Evolutionary conservation across 1,140 invertebrate species (phyloP), one percentile per base, ranked within the genome.

Genomic region (Littorina saxatilis): DNA sequence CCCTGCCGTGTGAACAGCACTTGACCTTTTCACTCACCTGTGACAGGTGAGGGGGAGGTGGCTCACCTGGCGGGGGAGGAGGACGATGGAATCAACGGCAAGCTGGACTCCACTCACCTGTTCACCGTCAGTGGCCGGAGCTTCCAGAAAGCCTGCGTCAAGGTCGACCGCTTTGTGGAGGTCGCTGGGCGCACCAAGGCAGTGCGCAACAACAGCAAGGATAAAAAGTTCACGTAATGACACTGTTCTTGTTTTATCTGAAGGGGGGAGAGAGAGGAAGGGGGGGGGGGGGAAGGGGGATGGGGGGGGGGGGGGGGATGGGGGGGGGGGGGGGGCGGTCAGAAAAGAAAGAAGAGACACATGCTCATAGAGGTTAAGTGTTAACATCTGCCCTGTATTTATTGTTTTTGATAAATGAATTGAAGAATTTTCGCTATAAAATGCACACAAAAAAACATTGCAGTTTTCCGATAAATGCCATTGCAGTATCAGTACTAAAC

Each of bases 51-150:
- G 15, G 79, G 70, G 23, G 75, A 82, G 47, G 88, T 91, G 2
- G 86, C 90, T 11, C 88, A 90, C 58, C 47, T 91, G 7, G 83
- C 85, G 39, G 89, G 89, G 11, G 76, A 85, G n/a, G 84, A 89
- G 43, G 81, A 85, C 79, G 82, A 86, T 74, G 85, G 85, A 17
- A 23, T 85, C 17, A 47, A 43, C 29, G 84, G 50, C 3, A 84
- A 84, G 47, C 23, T 78, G 7, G 83, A 84, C 40, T 81, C 83
- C 40, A 79, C 78, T 3, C 66, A 80, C 35, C 17, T 86, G 4
- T 84, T 84, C 52, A 84, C 83, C 39, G 61, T 84, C 5, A 78
- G 83, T 72, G 85, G 85, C 7, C 66, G 13, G 13, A 32, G 68
- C 11, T 86, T 83, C 37, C 68, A 80, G 0, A 86, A 86, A 27